Percentiles rank a stretch among this genome's conserved stretches.
Evolutionary conservation across 2,797 vertebrate genomes (phyloP).

Genomic region (Margarornis squamiger): DNA sequence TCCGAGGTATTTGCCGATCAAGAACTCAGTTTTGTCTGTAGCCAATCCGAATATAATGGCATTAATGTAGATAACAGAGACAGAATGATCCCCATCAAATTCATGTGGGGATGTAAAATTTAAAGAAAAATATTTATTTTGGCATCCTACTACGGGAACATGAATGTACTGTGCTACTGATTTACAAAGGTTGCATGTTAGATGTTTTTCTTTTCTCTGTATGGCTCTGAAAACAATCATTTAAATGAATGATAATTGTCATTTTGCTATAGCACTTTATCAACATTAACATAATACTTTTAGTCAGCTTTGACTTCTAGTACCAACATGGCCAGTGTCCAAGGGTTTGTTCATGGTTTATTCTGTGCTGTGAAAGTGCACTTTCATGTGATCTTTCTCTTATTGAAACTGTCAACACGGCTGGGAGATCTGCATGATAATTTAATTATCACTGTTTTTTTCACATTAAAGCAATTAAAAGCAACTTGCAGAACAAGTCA

Average conservation of each 20-base stretch:
- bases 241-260: neutral
- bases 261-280: neutral
- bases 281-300: neutral
- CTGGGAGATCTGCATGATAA: slow-evolving; percentile 42
- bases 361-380: neutral
- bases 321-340: neutral
- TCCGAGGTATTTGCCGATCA: neutral
- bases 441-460: slow-evolving; percentile 61
- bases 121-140: neutral
- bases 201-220: neutral
- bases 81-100: neutral
- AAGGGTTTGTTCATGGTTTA: neutral
- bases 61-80: neutral
- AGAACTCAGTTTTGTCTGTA: neutral
- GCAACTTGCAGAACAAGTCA: slow-evolving; percentile 51
- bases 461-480: slow-evolving; percentile 59
- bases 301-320: neutral
- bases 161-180: neutral
- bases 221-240: neutral
- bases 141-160: neutral
- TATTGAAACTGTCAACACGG: neutral
- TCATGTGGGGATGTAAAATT: neutral
- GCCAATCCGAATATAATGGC: neutral
- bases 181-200: neutral
- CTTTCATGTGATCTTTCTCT: neutral